Evolutionary conservation across 1,140 invertebrate genomes (phyloP).

Genomic region (Ditylenchus dipsaci): DNA sequence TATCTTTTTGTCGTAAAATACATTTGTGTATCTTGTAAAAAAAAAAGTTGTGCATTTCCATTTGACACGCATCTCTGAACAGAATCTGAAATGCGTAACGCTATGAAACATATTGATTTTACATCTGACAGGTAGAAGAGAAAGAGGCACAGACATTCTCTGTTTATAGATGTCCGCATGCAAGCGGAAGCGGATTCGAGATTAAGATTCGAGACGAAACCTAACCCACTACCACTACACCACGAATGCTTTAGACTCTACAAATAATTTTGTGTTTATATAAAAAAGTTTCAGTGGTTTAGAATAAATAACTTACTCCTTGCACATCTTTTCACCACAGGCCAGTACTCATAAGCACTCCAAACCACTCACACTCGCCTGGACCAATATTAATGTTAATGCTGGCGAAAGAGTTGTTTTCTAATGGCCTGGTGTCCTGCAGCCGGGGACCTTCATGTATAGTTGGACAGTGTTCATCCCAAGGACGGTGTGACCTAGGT

Average conservation of each 20-base stretch:
- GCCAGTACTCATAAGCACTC: constrained; percentile 97
- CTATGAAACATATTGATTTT: neutral
- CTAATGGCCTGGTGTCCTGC: constrained; percentile 89
- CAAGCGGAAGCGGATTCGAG: no score
- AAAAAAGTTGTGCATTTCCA: neutral
- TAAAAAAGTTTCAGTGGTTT: no score
- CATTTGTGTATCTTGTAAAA: no score
- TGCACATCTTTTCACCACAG: constrained; percentile 81
- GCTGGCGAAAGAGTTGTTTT: constrained; percentile 99
- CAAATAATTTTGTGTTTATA: no score
- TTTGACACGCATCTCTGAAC: neutral
- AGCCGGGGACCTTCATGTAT: constrained; percentile 92
- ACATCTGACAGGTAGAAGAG: constrained; percentile 11
- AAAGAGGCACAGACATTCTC: neutral
- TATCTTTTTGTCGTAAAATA: no score
- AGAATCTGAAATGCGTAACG: neutral
- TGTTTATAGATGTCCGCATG: constrained; percentile 5
- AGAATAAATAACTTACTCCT: constrained; percentile 65
- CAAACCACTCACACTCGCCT: constrained; percentile 98
- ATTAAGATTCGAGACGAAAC: no score
- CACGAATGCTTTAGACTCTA: neutral
- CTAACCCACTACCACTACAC: neutral
- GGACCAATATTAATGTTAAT: constrained; percentile 99
- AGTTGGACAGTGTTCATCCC: constrained; percentile 99
- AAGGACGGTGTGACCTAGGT: constrained; percentile 91